Base-by-base conservation (phyloP, 2,888 invertebrate genomes). In the Dichetophora obliterata region DNA sequence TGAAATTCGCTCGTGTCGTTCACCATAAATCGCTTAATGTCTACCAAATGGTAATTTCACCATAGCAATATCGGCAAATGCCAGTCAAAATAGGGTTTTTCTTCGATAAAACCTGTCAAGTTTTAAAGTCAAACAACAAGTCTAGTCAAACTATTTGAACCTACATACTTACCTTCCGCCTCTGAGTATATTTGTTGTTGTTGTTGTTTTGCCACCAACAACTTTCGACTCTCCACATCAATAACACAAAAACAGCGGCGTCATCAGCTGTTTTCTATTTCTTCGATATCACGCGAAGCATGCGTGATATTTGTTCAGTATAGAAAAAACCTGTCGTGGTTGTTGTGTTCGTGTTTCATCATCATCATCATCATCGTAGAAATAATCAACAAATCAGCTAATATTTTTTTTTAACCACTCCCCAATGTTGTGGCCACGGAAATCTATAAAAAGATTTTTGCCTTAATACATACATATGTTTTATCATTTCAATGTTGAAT, bases 211-310 rank as follows among this genome's bases (percentile, higher is more conserved):
- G 43, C 3, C 11, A 59, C 6, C 19, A 59, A 22, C 57, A 22
- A 59, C 57, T 24, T 19, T 19, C 14, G 22, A 22, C 22, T 24
- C 57, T 24, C 22, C 57, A 24, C 22, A 27, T 27, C 50, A 24
- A 59, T 27, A 54, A 22, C n/a, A 54, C 54, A 54, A 54, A 22
- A 54, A 54, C 54, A 63, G 9, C 72, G 43, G 34, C 66, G 74
- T 74, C 74, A 66, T 74, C 74, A 54, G 54, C 74, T 66, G 74
- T 54, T 74, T 19, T 43, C 43, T 50, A 27, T 59, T 72, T 52
- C 22, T 72, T 52, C 22, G 37, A 14, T 54, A 74, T 74, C 74
- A 74, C 74, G 74, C 52, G 52, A 31, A 34, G 14, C 14, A 22
- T 74, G 74, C 74, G 74, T 74, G 74, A 74, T 74, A 24, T 48